These are phyloP conservation scores for Cryptotis parvus DNA, from an alignment of 2,113 vertebrate species.

Conservation along the genomic window DNA sequence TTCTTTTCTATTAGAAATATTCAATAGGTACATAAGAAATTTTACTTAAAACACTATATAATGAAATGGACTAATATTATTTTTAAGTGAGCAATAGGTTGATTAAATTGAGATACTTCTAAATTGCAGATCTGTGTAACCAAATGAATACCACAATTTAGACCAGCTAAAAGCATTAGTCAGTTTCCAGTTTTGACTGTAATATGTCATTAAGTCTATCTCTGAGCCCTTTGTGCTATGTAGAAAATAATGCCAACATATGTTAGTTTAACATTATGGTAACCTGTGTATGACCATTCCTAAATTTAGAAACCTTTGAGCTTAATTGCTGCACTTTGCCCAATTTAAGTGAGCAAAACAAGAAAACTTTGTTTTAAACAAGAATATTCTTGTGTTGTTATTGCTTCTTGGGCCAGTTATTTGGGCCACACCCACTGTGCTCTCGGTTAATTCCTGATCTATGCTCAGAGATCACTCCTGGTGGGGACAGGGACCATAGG, in stretches of 20 bases:
- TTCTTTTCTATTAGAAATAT: background rate
- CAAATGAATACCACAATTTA: background rate
- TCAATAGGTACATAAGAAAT: background rate
- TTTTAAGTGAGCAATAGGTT: background rate
- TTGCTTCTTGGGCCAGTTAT: too few relatives aligned
- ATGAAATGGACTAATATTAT: background rate
- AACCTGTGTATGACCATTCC: background rate
- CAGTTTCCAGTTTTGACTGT: background rate
- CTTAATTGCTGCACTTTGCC: background rate
- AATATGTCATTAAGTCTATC: rapidly evolving
- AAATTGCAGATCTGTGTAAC: background rate
- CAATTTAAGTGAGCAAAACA: background rate
- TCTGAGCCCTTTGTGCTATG: rapidly evolving
- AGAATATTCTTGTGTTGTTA: too few relatives aligned
- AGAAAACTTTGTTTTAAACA: background rate
- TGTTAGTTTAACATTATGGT: background rate
- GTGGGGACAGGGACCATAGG: too few relatives aligned
- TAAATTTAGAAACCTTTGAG: background rate
- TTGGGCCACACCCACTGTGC: too few relatives aligned
- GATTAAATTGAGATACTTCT: background rate
- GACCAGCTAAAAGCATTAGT: rapidly evolving
- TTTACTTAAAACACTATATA: background rate
- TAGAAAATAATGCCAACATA: background rate
- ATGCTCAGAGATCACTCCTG: too few relatives aligned
- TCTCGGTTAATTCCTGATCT: too few relatives aligned